Conservation (phyloP, 2,797 vertebrate genomes). For the Myotis planiceps region DNA sequence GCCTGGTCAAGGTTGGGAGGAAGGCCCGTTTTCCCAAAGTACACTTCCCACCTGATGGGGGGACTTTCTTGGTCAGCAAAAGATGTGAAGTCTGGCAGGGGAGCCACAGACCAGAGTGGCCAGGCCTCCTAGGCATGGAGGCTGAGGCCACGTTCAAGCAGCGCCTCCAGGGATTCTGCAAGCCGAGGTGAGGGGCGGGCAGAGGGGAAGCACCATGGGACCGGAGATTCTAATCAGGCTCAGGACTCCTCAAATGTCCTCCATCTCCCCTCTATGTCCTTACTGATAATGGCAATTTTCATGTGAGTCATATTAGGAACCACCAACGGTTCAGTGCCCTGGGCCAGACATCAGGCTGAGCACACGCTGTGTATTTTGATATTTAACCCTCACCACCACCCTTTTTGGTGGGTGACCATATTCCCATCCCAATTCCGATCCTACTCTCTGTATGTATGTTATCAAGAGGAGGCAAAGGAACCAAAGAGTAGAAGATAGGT, state of each 20-base stretch:
- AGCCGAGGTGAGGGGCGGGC: background rate
- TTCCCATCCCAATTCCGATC: accelerated
- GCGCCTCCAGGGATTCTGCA: background rate
- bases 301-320: background rate
- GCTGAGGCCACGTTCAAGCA: background rate
- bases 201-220: accelerated
- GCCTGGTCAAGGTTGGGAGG: background rate
- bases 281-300: background rate
- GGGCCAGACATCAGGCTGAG: background rate
- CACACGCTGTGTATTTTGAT: background rate
- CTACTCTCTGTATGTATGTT: background rate
- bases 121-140: background rate
- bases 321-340: background rate
- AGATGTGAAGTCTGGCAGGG: background rate
- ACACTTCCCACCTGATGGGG: background rate
- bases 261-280: background rate
- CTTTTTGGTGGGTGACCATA: too few relatives aligned
- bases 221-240: background rate
- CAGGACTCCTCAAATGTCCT: background rate
- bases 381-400: too few relatives aligned
- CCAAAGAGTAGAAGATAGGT: background rate
- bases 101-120: background rate
- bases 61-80: background rate
- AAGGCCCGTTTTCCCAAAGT: background rate
- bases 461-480: background rate